phyloP scores from a whole-genome alignment of 2,797 vertebrate species.

The Smutsia temminckii region DNA sequence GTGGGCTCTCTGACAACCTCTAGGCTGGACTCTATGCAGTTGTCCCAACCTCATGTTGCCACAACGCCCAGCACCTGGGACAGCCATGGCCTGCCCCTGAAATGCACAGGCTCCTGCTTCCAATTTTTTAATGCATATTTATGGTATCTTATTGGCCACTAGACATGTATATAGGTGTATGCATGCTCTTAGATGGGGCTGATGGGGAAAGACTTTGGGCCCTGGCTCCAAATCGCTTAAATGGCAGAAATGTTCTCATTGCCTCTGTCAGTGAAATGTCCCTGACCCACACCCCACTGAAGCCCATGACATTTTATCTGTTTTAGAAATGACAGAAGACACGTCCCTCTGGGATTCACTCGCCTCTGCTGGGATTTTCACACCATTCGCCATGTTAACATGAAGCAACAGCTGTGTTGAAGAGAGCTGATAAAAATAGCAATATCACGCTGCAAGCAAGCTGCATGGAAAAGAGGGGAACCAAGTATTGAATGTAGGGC shows the following conservation, averaged over 20 bases:
- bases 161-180: not conserved
- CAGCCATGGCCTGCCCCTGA: not conserved
- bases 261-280: not conserved
- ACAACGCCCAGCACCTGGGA: not conserved
- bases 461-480: conserved; percentile 78
- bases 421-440: conserved; percentile 84
- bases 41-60: conserved; percentile 2
- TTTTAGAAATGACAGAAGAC: conserved; percentile 77
- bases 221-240: conserved; percentile 40
- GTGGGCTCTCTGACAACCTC: conserved; percentile 65
- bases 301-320: conserved; percentile 77
- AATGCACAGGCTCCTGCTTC: conserved; percentile 28
- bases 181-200: not conserved
- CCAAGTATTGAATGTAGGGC: conserved; percentile 69
- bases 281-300: conserved; percentile 56
- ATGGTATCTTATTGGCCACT: conserved; percentile 1
- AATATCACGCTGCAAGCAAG: conserved; percentile 73
- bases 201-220: conserved; percentile 31
- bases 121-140: not conserved
- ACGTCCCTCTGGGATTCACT: conserved; percentile 80
- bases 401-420: conserved; percentile 86
- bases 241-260: conserved; percentile 47
- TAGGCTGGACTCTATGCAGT: not conserved
- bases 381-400: conserved; percentile 83
- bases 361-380: conserved; percentile 83